Conservation (phyloP, 2,888 invertebrate species). For the Baronia brevicornis region DNA sequence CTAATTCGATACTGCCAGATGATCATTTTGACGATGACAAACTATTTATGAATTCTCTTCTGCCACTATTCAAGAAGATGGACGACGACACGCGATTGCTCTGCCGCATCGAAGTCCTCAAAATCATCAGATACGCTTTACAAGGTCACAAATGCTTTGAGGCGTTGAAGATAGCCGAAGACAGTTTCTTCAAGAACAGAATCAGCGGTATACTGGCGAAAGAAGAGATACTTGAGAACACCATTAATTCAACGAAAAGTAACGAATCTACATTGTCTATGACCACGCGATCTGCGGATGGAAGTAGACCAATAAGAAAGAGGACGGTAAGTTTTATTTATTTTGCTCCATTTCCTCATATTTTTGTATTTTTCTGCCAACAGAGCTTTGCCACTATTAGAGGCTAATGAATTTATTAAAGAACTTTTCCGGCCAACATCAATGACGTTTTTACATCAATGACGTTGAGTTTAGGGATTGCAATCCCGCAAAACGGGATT, state of each 20-base stretch:
- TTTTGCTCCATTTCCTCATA: constrained; percentile 2
- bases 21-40: constrained; percentile 65
- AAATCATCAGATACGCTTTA: constrained; percentile 55
- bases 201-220: constrained; percentile 40
- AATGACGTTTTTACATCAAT: no score
- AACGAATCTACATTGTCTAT: constrained; percentile 47
- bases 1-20: constrained; percentile 56
- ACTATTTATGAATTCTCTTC: constrained; percentile 59
- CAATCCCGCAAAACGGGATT: no score
- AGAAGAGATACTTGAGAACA: constrained; percentile 32
- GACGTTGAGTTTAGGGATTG: no score
- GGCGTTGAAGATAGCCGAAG: constrained; percentile 45
- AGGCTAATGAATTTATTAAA: no score
- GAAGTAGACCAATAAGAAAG: constrained; percentile 57
- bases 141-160: constrained; percentile 60
- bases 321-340: constrained; percentile 37
- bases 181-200: constrained; percentile 42
- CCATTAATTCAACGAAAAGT: constrained; percentile 18
- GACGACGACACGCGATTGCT: constrained; percentile 57
- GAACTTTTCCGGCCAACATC: no score
- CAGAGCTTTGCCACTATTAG: no score
- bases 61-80: constrained; percentile 66
- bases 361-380: no score
- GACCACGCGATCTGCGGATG: constrained; percentile 63
- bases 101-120: constrained; percentile 59